phyloP scores from a whole-genome alignment of 2,113 vertebrate genomes.

The Stegostoma tigrinum region DNA sequence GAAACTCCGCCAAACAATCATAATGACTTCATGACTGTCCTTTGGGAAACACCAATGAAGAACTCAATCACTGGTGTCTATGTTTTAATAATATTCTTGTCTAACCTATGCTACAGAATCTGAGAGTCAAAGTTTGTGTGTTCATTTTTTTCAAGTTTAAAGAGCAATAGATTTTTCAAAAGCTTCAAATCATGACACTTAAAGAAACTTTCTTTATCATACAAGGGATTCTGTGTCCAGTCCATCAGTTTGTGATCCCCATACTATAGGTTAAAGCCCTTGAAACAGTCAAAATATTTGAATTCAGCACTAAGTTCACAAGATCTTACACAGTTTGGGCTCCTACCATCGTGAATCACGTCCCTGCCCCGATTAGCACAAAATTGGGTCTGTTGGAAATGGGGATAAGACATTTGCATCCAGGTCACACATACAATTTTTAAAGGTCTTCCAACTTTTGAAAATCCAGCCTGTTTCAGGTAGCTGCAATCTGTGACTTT shows the following conservation, averaged over 20 bases:
- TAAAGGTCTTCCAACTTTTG: not conserved
- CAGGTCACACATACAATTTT: not conserved
- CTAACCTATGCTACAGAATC: not conserved
- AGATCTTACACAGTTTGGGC: not conserved
- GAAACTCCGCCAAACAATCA: not conserved
- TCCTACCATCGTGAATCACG: not conserved
- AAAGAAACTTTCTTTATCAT: not conserved
- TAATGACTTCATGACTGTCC: not conserved
- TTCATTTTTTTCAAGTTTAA: not conserved
- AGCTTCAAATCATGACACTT: not conserved
- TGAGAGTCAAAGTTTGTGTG: not conserved
- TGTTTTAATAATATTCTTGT: not conserved
- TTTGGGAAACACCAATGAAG: not conserved
- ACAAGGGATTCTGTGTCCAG: not conserved
- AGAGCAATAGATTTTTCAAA: not conserved
- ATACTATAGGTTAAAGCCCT: not conserved
- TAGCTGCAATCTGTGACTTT: not conserved
- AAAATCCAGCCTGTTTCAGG: not conserved
- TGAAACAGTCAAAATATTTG: not conserved
- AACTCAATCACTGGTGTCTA: not conserved
- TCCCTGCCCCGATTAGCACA: not conserved
- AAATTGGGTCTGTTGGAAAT: not conserved
- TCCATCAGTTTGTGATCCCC: not conserved
- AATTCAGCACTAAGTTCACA: not conserved
- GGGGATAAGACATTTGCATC: not conserved